phyloP scores from a whole-genome alignment of 2,797 vertebrate genomes.

The Pempheris klunzingeri region DNA sequence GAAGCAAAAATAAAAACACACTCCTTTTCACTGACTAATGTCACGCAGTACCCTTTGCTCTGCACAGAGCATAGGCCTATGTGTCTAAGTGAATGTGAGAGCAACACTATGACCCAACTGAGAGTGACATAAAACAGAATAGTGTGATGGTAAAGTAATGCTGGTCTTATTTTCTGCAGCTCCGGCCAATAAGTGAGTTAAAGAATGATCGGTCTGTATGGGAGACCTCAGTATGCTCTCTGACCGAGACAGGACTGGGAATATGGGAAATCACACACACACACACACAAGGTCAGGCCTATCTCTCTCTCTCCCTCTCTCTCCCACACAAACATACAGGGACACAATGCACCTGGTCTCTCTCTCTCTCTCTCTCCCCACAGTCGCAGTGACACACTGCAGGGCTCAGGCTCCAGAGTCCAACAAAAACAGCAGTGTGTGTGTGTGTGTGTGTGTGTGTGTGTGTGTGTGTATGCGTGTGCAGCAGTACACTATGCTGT shows the following conservation, averaged over 20 bases:
- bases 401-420: slow-evolving; percentile 69
- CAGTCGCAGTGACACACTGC: slow-evolving; percentile 71
- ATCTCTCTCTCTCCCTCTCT: slow-evolving; percentile 38
- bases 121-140: slow-evolving; percentile 62
- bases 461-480: slow-evolving; percentile 43
- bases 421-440: slow-evolving; percentile 78
- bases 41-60: not conserved
- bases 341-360: slow-evolving; percentile 78
- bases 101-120: slow-evolving; percentile 20
- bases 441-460: slow-evolving; percentile 46
- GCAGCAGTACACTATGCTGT: slow-evolving; percentile 44
- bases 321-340: slow-evolving; percentile 58
- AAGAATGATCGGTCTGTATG: slow-evolving; percentile 55
- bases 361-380: slow-evolving; percentile 36
- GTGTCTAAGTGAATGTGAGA: not conserved
- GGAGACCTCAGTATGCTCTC: slow-evolving; percentile 48
- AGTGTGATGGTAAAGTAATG: slow-evolving; percentile 53
- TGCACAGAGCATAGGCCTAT: not conserved
- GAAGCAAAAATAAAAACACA: slow-evolving; percentile 41
- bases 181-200: slow-evolving; percentile 32
- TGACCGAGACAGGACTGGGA: slow-evolving; percentile 51
- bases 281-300: slow-evolving; percentile 39
- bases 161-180: slow-evolving; percentile 39
- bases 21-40: slow-evolving; percentile 17
- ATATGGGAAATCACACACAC: slow-evolving; percentile 48